Percentiles rank a stretch among this genome's conserved stretches.
phyloP scores from a whole-genome alignment of 2,888 invertebrate genomes.

The Deroplatys truncata region DNA sequence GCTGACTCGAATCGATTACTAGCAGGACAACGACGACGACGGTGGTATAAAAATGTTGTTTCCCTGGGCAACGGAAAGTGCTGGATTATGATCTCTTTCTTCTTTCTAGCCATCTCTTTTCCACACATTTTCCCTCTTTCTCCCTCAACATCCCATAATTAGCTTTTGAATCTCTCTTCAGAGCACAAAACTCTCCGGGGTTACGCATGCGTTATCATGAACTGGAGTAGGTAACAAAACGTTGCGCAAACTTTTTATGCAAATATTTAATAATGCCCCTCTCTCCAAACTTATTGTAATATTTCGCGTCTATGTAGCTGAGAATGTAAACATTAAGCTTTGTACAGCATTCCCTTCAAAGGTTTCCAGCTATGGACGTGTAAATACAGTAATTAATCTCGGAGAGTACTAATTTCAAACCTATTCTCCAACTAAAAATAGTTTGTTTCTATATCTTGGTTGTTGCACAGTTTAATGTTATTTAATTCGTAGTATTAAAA shows the following conservation, averaged over 20 bases:
- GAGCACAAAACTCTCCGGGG: not conserved
- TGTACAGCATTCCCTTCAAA: not conserved
- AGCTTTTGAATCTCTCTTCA: not conserved
- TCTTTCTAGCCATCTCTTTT: not conserved
- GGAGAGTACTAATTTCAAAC: not conserved
- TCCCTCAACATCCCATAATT: not conserved
- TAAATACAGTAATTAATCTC: not conserved
- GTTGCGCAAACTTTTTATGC: not conserved
- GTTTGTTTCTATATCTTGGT: no score
- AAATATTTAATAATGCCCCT: not conserved
- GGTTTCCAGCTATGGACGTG: not conserved
- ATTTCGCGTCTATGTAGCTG: not conserved
- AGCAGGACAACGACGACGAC: not conserved
- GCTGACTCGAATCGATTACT: not conserved
- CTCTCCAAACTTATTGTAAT: not conserved
- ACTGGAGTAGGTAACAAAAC: not conserved
- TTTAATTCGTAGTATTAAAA: no score
- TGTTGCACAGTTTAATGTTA: no score
- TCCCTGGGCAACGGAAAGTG: not conserved
- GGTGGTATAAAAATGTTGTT: not conserved
- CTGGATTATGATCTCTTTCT: not conserved
- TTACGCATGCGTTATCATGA: not conserved
- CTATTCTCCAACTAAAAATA: not conserved
- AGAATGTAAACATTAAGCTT: not conserved
- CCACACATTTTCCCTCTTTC: not conserved